These are phyloP conservation scores for Lithophane socia DNA, from an alignment of 2,888 invertebrate genomes.

Conservation along the genomic window DNA sequence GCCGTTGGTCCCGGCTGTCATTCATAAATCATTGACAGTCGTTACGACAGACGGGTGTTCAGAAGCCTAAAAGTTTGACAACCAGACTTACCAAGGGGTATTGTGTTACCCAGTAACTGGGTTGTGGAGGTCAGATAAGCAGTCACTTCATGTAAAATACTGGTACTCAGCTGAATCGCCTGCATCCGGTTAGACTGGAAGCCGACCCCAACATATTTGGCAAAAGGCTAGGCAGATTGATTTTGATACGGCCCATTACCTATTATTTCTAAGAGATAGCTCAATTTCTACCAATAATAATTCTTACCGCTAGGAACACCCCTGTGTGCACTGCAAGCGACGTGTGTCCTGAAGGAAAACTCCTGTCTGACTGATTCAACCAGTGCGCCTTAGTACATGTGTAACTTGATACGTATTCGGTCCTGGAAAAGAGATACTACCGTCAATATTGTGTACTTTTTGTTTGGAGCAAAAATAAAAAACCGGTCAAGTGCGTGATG, in stretches of 20 bases:
- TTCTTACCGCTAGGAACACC: conserved; percentile 91
- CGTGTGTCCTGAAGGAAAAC: conserved; percentile 95
- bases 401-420: conserved; percentile 90
- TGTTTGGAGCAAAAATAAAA: background rate
- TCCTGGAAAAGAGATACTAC: conserved; percentile 69
- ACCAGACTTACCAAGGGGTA: no score
- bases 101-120: background rate
- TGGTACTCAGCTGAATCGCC: background rate
- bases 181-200: background rate
- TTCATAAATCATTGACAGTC: no score
- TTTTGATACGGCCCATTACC: background rate
- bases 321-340: conserved; percentile 92
- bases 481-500: no score
- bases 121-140: background rate
- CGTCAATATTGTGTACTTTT: background rate
- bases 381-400: conserved; percentile 92
- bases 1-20: background rate
- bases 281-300: background rate
- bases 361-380: conserved; percentile 91
- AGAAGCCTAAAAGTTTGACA: background rate
- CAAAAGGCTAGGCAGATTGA: background rate
- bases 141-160: background rate
- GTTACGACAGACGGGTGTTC: background rate
- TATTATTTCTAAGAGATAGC: background rate
- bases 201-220: background rate